Evolutionary conservation across 1,140 invertebrate genomes (phyloP).

Genomic region (Drosophila teissieri): DNA sequence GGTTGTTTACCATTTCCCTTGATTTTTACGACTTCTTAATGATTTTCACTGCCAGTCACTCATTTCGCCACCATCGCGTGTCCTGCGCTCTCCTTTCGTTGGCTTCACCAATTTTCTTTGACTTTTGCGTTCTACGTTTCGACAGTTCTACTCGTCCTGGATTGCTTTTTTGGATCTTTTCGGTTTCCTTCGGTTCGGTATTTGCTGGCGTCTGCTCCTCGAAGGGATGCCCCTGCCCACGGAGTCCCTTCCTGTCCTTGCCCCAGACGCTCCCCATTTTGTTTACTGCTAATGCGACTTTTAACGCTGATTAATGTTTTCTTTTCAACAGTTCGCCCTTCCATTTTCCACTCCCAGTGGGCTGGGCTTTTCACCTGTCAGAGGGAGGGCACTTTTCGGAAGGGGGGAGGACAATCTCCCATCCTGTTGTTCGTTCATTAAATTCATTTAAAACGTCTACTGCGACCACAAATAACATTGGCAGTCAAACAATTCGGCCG

Average conservation of each 20-base stretch:
- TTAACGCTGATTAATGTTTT: conserved; percentile 82
- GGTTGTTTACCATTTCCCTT: conserved; percentile 74
- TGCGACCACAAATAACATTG: conserved; percentile 62
- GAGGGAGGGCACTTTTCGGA: too few species aligned
- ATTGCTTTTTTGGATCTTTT: conserved; percentile 37
- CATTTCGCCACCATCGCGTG: conserved; percentile 77
- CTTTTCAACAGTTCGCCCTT: conserved; percentile 49
- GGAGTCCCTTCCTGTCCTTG: neutral
- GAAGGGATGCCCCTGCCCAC: neutral
- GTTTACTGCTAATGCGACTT: conserved; percentile 81
- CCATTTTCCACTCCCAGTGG: conserved; percentile 25
- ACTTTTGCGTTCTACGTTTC: conserved; percentile 66
- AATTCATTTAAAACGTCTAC: conserved; percentile 70
- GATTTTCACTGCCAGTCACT: conserved; percentile 83
- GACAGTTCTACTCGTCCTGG: conserved; percentile 27
- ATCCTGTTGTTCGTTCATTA: conserved; percentile 48
- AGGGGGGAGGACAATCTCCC: neutral
- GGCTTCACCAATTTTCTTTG: conserved; percentile 63
- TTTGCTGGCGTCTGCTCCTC: conserved; percentile 34
- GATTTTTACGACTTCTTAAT: conserved; percentile 84
- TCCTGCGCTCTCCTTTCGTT: conserved; percentile 31
- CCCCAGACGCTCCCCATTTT: conserved; percentile 57
- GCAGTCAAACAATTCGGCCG: conserved; percentile 53
- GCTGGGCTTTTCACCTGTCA: conserved; percentile 48
- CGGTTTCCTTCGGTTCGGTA: conserved; percentile 23